These are phyloP conservation scores for Chrysolina americana DNA, from an alignment of 2,888 invertebrate species.

Conservation along the genomic window DNA sequence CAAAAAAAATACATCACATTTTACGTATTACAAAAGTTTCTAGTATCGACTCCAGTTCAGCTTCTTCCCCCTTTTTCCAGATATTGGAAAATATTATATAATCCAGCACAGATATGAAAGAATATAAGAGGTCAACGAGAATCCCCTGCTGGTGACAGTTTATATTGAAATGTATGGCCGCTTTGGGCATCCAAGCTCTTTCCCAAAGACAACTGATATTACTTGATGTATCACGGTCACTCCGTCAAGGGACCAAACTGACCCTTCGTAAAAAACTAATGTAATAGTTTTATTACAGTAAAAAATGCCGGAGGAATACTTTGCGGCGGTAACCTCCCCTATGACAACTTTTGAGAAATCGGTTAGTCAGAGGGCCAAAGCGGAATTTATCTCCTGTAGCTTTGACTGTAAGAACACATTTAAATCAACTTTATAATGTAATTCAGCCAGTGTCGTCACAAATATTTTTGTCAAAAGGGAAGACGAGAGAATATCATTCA, in stretches of 20 bases:
- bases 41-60: neutral
- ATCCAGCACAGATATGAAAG: conserved; percentile 50
- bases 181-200: conserved; percentile 65
- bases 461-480: no score
- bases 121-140: conserved; percentile 43
- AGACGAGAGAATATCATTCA: no score
- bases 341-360: conserved; percentile 12
- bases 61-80: neutral
- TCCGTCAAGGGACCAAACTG: conserved; percentile 66
- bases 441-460: no score
- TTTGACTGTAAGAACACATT: no score
- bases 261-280: conserved; percentile 67
- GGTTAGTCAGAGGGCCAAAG: neutral
- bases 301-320: conserved; percentile 59
- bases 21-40: neutral
- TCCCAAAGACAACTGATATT: conserved; percentile 69
- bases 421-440: no score
- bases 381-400: no score
- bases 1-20: neutral
- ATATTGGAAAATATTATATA: conserved; percentile 44
- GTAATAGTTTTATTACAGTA: conserved; percentile 70
- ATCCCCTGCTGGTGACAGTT: conserved; percentile 64
- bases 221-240: conserved; percentile 71
- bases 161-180: conserved; percentile 70
- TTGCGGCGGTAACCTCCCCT: conserved; percentile 46